Evolutionary conservation across 1,140 invertebrate genomes (phyloP).

Genomic region (Bombus confusus): DNA sequence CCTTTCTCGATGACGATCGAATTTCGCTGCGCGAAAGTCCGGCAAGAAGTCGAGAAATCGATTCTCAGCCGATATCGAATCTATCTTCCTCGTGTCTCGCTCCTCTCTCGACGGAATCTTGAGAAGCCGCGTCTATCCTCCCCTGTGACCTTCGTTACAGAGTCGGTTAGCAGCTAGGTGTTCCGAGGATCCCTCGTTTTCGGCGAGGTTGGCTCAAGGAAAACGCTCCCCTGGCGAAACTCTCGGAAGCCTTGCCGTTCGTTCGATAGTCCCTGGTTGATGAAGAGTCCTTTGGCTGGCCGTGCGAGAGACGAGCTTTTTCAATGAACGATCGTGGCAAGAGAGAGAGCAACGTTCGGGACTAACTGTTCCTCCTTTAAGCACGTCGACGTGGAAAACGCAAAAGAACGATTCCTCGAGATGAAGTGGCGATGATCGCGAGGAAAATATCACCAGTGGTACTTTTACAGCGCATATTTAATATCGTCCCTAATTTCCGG

Average conservation of each 20-base stretch:
- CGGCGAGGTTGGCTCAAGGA: constrained; percentile 29
- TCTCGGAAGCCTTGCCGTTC: constrained; percentile 38
- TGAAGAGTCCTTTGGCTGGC: constrained; percentile 49
- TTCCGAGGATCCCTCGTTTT: constrained; percentile 28
- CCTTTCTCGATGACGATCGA: constrained; percentile 63
- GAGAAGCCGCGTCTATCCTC: background rate
- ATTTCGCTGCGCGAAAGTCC: constrained; percentile 52
- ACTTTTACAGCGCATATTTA: background rate
- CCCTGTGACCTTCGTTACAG: constrained; percentile 42
- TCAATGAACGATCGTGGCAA: constrained; percentile 42
- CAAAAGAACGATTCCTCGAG: background rate
- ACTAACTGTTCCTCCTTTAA: constrained; percentile 24
- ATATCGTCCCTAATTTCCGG: background rate
- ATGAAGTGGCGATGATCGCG: background rate
- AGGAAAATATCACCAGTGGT: background rate
- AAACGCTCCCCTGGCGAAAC: constrained; percentile 43
- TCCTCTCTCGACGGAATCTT: constrained; percentile 15
- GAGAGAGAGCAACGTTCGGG: background rate
- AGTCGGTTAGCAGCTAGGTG: background rate
- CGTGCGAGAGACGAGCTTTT: constrained; percentile 54
- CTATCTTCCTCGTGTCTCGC: background rate
- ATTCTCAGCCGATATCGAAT: constrained; percentile 15
- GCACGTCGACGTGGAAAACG: background rate
- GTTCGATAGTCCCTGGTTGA: constrained; percentile 52
- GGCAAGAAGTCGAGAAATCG: constrained; percentile 44